phyloP scores from a whole-genome alignment of 2,888 invertebrate genomes.

The Agrotis exclamationis region DNA sequence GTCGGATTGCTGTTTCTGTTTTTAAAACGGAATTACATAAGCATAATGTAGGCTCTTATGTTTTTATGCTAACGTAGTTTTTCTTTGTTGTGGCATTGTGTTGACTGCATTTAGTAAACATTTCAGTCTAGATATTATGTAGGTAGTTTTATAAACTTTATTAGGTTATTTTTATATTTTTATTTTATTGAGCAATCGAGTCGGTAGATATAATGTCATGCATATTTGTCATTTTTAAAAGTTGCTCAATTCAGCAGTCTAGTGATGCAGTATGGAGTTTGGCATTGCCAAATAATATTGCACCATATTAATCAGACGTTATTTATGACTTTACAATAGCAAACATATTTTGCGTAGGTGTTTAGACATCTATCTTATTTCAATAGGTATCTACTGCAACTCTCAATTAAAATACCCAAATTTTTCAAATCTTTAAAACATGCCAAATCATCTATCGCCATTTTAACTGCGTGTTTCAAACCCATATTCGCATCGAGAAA shows the following conservation, averaged over 20 bases:
- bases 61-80: slow-evolving; percentile 32
- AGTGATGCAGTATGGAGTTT: slow-evolving; percentile 27
- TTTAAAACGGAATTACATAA: slow-evolving; percentile 36
- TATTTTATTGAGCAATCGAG: not conserved
- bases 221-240: not conserved
- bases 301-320: slow-evolving; percentile 34
- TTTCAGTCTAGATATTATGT: slow-evolving; percentile 40
- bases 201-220: not conserved
- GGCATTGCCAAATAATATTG: slow-evolving; percentile 34
- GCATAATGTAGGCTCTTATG: slow-evolving; percentile 18
- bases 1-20: slow-evolving; percentile 33
- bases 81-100: slow-evolving; percentile 43
- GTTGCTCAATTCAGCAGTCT: slow-evolving; percentile 5
- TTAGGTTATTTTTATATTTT: slow-evolving; percentile 13
- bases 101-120: slow-evolving; percentile 39
- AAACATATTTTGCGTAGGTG: slow-evolving; percentile 16
- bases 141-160: slow-evolving; percentile 22
- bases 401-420: slow-evolving; percentile 24
- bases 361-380: not conserved
- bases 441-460: slow-evolving; percentile 42
- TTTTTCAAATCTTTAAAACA: slow-evolving; percentile 2
- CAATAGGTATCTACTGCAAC: not conserved
- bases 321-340: slow-evolving; percentile 25
- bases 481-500: slow-evolving; percentile 85
- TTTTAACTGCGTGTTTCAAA: slow-evolving; percentile 66